These are phyloP conservation scores for Actinostola sp. DNA, from an alignment of 92 coral and sea anemone genomes.

Conservation along the genomic window DNA sequence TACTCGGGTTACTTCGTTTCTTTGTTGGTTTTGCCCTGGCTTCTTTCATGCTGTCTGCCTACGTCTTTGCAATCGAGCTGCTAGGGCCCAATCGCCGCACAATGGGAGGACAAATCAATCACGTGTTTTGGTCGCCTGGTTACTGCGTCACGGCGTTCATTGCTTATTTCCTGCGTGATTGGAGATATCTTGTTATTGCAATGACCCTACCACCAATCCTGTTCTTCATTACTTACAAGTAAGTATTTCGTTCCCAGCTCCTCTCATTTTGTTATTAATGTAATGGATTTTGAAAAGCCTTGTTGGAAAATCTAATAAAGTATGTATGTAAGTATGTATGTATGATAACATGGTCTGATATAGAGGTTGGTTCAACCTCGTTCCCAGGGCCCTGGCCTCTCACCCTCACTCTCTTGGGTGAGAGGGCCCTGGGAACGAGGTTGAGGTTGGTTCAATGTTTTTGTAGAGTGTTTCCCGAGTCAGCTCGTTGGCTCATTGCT, in stretches of 20 bases:
- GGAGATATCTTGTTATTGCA: constrained; percentile 41
- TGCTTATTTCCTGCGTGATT: constrained; percentile 48
- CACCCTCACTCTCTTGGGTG: too few species aligned
- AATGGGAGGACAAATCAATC: constrained; percentile 46
- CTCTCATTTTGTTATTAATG: not conserved
- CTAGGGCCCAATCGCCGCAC: constrained; percentile 49
- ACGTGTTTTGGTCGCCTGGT: constrained; percentile 45
- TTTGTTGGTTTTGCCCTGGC: constrained; percentile 44
- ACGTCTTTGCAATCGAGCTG: constrained; percentile 48
- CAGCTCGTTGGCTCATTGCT: constrained; percentile 62
- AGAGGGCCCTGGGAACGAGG: too few species aligned
- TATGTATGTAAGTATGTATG: too few species aligned
- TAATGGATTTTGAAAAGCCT: not conserved
- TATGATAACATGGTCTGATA: too few species aligned
- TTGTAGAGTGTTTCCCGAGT: constrained; percentile 52
- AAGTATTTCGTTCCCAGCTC: constrained; percentile 14
- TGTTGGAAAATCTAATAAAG: too few species aligned
- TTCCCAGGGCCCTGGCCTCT: too few species aligned
- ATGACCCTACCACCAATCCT: constrained; percentile 31
- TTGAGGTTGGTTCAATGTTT: not conserved
- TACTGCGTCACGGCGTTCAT: constrained; percentile 42
- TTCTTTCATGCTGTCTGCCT: constrained; percentile 53
- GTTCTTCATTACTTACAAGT: constrained; percentile 56
- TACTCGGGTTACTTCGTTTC: constrained; percentile 62
- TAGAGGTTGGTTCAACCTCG: too few species aligned